These are phyloP conservation scores for Nymphalis urticae DNA, from an alignment of 2,888 invertebrate species.

Conservation along the genomic window DNA sequence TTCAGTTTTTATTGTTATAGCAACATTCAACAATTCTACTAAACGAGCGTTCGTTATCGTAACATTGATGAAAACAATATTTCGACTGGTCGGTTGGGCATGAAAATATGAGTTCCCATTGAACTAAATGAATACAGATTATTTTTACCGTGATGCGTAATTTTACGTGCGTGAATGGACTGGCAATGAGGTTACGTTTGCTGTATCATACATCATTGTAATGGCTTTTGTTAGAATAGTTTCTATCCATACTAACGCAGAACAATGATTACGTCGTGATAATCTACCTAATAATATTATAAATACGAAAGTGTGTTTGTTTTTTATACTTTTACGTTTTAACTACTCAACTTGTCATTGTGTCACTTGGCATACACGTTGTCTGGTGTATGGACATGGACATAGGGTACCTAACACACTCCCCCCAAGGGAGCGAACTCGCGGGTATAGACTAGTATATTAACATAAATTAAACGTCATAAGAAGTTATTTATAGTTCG, in stretches of 20 bases:
- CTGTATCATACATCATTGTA: conserved; percentile 43
- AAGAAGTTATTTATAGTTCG: background rate
- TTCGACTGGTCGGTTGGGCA: conserved; percentile 47
- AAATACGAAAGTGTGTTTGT: no score
- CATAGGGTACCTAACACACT: no score
- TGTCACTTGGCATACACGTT: no score
- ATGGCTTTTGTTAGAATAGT: background rate
- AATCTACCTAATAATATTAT: no score
- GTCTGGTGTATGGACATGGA: no score
- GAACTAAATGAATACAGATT: conserved; percentile 65
- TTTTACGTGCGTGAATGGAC: conserved; percentile 62
- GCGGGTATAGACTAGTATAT: no score
- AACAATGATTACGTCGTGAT: background rate
- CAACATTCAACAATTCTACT: conserved; percentile 59
- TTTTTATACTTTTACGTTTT: no score
- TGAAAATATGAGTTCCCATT: conserved; percentile 55
- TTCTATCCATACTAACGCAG: background rate
- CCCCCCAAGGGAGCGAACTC: no score
- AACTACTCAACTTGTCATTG: no score
- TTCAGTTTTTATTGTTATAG: conserved; percentile 31
- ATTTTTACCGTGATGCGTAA: conserved; percentile 57
- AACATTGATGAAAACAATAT: conserved; percentile 52
- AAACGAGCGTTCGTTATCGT: conserved; percentile 55
- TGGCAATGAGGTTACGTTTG: conserved; percentile 53
- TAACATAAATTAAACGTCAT: background rate